These are phyloP conservation scores for Scaptomyza reducta DNA, from an alignment of 2,888 invertebrate species.

Conservation along the genomic window DNA sequence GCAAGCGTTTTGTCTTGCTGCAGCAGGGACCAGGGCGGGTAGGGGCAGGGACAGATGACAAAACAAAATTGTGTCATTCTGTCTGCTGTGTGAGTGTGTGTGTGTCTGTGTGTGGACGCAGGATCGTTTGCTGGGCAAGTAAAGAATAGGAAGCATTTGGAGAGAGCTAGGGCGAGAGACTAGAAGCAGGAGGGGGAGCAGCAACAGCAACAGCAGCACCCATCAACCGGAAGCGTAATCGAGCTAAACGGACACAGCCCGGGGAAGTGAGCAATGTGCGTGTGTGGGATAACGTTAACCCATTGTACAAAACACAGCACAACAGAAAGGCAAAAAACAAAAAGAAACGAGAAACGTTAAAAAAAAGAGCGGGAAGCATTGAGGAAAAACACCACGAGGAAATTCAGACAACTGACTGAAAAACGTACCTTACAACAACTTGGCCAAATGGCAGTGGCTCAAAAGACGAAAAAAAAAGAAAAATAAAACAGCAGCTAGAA, in stretches of 20 bases:
- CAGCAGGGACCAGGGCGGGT: slow-evolving; percentile 11
- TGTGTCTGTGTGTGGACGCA: slow-evolving; percentile 32
- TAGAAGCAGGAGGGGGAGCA: slow-evolving; percentile 3
- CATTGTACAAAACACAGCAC: slow-evolving; percentile 38
- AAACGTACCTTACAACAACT: slow-evolving; percentile 47
- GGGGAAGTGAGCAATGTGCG: slow-evolving; percentile 69
- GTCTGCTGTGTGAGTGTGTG: slow-evolving; percentile 29
- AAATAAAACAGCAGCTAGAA: slow-evolving; percentile 33
- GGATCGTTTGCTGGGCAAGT: slow-evolving; percentile 60
- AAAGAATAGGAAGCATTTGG: slow-evolving; percentile 42
- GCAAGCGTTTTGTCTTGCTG: slow-evolving; percentile 54
- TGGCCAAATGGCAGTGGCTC: slow-evolving; percentile 51
- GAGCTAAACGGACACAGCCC: slow-evolving; percentile 72
- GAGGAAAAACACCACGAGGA: slow-evolving; percentile 73
- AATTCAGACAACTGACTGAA: slow-evolving; percentile 55
- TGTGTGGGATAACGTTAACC: slow-evolving; percentile 65
- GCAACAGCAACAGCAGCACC: slow-evolving; percentile 11
- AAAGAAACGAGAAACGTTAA: slow-evolving; percentile 7
- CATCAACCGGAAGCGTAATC: slow-evolving; percentile 79
- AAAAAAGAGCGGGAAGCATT: slow-evolving; percentile 72
- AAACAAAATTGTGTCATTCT: slow-evolving; percentile 78
- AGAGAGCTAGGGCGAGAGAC: slow-evolving; percentile 10
- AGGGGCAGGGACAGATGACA: slow-evolving; percentile 66
- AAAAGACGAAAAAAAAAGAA: slow-evolving; percentile 11
- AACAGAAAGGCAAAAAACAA: slow-evolving; percentile 11